Evolutionary conservation across 2,888 invertebrate genomes (phyloP).

Genomic region (Pharmacophagus antenor): DNA sequence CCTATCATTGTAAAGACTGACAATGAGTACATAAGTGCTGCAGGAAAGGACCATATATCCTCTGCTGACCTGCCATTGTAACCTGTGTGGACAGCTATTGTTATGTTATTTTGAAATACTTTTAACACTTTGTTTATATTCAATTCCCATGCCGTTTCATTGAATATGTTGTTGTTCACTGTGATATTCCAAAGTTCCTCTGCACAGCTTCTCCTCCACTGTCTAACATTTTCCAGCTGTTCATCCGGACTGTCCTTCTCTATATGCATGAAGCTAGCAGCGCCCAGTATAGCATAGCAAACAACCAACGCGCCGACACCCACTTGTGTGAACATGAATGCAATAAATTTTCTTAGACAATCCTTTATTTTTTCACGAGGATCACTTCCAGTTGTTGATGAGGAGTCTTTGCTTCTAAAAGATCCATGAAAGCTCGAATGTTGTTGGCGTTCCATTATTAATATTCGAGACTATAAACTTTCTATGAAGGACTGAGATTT

Average conservation of each 20-base stretch:
- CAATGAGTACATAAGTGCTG: conserved; percentile 92
- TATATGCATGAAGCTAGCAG: conserved; percentile 89
- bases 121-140: conserved; percentile 83
- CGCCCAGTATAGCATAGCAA: conserved; percentile 92
- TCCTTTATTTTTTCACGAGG: conserved; percentile 90
- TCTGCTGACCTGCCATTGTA: conserved; percentile 86
- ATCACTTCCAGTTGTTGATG: conserved; percentile 84
- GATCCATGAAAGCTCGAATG: conserved; percentile 80
- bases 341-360: conserved; percentile 91
- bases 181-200: conserved; percentile 86
- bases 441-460: conserved; percentile 62
- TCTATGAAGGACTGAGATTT: conserved; percentile 18
- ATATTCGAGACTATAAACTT: conserved; percentile 22
- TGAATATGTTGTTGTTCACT: conserved; percentile 84
- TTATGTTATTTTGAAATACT: conserved; percentile 85
- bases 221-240: conserved; percentile 71
- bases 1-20: conserved; percentile 96
- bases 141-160: conserved; percentile 82
- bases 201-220: conserved; percentile 80
- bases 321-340: conserved; percentile 96
- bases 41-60: conserved; percentile 92
- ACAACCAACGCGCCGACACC: conserved; percentile 94
- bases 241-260: conserved; percentile 83
- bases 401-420: conserved; percentile 83
- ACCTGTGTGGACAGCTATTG: conserved; percentile 83